Evolutionary conservation across 2,888 invertebrate genomes (phyloP).

Genomic region (Macrosoma leucophasiata): DNA sequence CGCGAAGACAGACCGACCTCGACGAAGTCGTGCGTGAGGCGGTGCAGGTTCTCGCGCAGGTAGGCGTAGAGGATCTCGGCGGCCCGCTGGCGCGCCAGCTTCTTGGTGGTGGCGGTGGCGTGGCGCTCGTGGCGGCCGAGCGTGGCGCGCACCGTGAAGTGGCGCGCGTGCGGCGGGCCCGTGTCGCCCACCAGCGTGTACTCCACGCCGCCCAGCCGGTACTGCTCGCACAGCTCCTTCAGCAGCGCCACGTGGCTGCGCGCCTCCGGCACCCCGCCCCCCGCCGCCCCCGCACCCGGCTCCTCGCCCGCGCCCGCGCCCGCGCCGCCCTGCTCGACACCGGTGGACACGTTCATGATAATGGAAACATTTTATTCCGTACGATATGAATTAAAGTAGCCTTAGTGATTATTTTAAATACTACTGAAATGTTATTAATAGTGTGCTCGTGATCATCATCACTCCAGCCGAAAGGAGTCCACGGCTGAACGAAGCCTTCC

Average conservation of each 20-base stretch:
- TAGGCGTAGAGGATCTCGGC: conserved; percentile 63
- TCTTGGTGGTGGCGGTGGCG: conserved; percentile 78
- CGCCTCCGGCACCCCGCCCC: conserved; percentile 23
- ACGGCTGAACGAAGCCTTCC: no score
- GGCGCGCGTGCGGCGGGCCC: conserved; percentile 79
- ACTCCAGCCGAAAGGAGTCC: no score
- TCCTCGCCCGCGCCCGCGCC: conserved; percentile 10
- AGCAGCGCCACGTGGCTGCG: conserved; percentile 55
- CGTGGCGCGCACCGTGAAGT: conserved; percentile 76
- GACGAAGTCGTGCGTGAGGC: conserved; percentile 48
- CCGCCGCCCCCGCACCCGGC: conserved; percentile 10
- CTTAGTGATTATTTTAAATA: no score
- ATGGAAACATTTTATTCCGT: no score
- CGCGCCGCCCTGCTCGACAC: conserved; percentile 5
- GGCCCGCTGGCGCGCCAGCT: conserved; percentile 78
- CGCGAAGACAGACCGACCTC: conserved; percentile 37
- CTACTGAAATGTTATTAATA: no score
- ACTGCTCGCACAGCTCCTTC: conserved; percentile 65
- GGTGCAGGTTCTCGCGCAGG: conserved; percentile 48
- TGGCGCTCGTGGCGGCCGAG: conserved; percentile 70
- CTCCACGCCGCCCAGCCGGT: conserved; percentile 63
- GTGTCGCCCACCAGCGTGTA: conserved; percentile 77
- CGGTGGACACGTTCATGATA: no score
- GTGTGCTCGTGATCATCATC: no score
- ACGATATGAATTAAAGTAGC: no score